Evolutionary conservation across 2,113 vertebrate genomes (phyloP), one percentile per base, ranked within the genome.

Genomic region (Mustela nigripes): DNA sequence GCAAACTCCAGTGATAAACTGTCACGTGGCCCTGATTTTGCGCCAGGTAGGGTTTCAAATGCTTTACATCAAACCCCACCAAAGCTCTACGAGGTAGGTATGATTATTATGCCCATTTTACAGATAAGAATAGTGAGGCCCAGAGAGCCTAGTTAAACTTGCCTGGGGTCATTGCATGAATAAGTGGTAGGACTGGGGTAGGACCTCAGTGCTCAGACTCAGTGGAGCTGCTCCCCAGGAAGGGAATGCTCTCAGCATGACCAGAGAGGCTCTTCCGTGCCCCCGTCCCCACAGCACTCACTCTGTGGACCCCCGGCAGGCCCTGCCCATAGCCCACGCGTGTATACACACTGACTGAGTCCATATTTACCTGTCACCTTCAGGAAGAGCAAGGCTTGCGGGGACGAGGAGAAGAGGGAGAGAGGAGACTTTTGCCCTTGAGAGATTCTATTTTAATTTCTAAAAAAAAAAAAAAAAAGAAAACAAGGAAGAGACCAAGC

Each of bases 371-470:
- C 8, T 6, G 31, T 82, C 83, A 78, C 83, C 82, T 93, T 89
- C 65, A 81, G 88, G 58, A 96, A 82, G 26, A 87, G 21, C 28
- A 19, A 24, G 1, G 79, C 42, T 45, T 21, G 33, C 19, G 15
- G 5, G 15, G 86, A 7, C 24, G 18, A 96, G 18, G 18, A 36
- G 33, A 89, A 86, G 22, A 92, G 53, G 21, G 89, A 28, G n/a
- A 48, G 11, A 92, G 48, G 69, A 95, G 71, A 92, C 58, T 80
- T 92, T 60, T 69, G 12, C 62, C 53, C 96, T 91, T 90, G 56
- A 86, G 39, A 97, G 76, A 90, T 85, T 62, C 69, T 90, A 91
- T 73, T 93, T 56, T 97, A 89, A 89, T 92, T 97, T 94, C 74
- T 58, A 15, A 48, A 93, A 78, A 86, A 90, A 91, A 82, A 48